phyloP scores from a whole-genome alignment of 2,113 vertebrate species.

The Puntigrus tetrazona region DNA sequence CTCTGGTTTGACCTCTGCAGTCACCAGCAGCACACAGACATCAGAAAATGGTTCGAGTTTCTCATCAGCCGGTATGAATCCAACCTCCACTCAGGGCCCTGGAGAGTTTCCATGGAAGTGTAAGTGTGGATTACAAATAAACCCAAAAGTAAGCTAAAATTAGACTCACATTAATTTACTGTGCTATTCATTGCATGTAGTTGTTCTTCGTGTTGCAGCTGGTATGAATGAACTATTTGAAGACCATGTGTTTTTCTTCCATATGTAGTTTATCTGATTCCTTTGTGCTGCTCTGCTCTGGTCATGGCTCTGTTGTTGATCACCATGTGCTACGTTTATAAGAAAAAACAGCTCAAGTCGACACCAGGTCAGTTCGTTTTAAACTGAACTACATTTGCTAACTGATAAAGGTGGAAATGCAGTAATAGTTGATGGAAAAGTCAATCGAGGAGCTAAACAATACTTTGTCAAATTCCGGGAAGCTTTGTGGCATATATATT shows the following conservation, averaged over 20 bases:
- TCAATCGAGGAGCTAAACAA: background rate
- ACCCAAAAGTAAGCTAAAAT: background rate
- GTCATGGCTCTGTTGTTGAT: background rate
- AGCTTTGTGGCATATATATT: background rate
- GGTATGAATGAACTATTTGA: background rate
- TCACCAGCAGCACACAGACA: background rate
- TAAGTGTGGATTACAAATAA: background rate
- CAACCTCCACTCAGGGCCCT: background rate
- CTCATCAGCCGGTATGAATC: background rate
- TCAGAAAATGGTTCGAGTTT: background rate
- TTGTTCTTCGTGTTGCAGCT: background rate
- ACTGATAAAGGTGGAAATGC: background rate
- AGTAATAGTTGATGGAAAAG: background rate
- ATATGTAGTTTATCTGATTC: accelerated
- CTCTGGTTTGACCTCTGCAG: background rate
- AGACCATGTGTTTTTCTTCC: background rate
- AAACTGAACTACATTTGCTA: no score
- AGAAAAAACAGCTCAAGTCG: background rate
- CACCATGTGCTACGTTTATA: background rate
- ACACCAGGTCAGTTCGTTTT: background rate
- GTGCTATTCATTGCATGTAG: background rate
- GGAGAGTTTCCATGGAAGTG: background rate
- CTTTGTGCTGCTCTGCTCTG: background rate
- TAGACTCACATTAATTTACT: background rate
- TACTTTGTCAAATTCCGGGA: background rate